phyloP scores from a whole-genome alignment of 2,113 vertebrate species.

The Erpornis zantholeuca region DNA sequence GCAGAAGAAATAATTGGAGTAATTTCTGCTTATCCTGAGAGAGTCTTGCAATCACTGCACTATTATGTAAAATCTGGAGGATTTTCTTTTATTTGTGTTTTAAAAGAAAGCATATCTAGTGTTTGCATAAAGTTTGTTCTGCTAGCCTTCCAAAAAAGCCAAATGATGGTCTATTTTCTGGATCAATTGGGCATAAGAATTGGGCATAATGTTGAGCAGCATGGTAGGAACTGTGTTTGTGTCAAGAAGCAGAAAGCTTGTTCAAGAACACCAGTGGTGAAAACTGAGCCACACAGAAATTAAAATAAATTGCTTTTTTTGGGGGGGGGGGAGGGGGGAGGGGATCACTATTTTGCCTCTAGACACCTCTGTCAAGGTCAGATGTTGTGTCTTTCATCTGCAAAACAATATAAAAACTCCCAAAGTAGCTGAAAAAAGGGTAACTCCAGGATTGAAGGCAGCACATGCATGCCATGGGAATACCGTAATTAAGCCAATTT shows the following conservation, averaged over 20 bases:
- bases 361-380: neutral
- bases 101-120: neutral
- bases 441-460: neutral
- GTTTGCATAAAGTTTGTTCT: neutral
- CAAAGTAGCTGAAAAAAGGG: neutral
- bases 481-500: neutral
- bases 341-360: neutral
- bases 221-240: neutral
- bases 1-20: neutral
- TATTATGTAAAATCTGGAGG: neutral
- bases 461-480: neutral
- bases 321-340: too few species aligned
- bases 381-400: neutral
- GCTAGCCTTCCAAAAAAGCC: neutral
- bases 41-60: neutral
- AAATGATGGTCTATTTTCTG: constrained; percentile 8
- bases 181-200: neutral
- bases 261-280: neutral
- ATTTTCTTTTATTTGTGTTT: neutral
- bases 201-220: neutral
- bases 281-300: neutral
- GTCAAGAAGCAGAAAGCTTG: neutral
- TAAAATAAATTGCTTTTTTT: rapidly evolving
- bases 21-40: neutral
- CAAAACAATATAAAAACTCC: neutral